phyloP scores from a whole-genome alignment of 2,797 vertebrate species.

The Uromys caudimaculatus region DNA sequence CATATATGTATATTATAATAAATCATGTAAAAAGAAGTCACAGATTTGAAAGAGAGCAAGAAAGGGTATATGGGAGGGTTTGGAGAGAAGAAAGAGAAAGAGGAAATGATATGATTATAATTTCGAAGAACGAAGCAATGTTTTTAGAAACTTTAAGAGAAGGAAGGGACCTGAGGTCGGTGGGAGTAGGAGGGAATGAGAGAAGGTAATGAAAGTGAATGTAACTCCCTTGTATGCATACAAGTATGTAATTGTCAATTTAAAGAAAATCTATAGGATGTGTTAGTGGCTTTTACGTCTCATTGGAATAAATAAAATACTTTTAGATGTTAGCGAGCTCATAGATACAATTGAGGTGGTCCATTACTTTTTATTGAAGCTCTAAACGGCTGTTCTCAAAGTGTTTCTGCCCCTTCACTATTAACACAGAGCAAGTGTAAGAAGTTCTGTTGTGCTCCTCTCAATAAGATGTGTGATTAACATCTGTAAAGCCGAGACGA shows the following conservation, averaged over 20 bases:
- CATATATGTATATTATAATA: not conserved
- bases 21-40: not conserved
- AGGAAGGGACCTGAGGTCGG: too few species aligned
- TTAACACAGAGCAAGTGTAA: not conserved
- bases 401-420: not conserved
- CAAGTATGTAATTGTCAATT: not conserved
- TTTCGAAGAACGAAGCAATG: not conserved
- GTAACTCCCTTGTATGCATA: not conserved
- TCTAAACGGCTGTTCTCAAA: not conserved
- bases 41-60: not conserved
- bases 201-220: not conserved
- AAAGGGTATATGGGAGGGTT: not conserved
- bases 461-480: not conserved
- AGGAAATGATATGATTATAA: not conserved
- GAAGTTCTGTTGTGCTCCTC: not conserved
- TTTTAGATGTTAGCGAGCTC: not conserved
- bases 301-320: not conserved
- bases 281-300: not conserved
- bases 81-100: not conserved
- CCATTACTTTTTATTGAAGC: constrained; percentile 1
- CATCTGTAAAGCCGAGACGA: not conserved
- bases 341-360: not conserved
- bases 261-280: not conserved
- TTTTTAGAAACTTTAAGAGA: not conserved
- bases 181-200: not conserved